These are phyloP conservation scores for Nyctibius bracteatus DNA, from an alignment of 2,113 vertebrate species.

Conservation along the genomic window DNA sequence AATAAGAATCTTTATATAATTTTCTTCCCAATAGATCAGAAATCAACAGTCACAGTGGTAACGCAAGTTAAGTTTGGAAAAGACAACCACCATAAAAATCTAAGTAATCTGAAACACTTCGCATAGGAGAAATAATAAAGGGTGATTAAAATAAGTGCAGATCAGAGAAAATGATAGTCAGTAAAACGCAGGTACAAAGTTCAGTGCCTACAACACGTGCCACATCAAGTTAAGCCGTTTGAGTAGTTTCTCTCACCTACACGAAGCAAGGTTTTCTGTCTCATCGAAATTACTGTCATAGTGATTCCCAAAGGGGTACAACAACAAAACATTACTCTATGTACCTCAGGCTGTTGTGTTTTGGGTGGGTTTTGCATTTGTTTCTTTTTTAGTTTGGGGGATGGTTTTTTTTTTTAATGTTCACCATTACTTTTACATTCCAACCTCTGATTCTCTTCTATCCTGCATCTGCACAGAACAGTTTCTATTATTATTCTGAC, in stretches of 20 bases:
- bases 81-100: background rate
- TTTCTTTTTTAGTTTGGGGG: background rate
- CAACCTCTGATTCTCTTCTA: background rate
- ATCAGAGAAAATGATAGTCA: background rate
- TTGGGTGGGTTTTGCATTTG: background rate
- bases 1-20: background rate
- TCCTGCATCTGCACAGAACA: background rate
- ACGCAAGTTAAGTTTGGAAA: background rate
- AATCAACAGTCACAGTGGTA: background rate
- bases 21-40: constrained; percentile 8
- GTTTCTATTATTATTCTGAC: background rate
- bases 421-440: background rate
- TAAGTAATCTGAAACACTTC: background rate
- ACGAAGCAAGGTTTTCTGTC: background rate
- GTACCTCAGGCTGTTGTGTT: background rate
- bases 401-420: background rate
- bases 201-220: background rate
- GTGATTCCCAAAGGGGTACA: background rate
- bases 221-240: background rate
- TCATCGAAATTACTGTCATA: background rate
- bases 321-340: background rate
- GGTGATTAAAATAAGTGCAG: background rate
- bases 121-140: background rate
- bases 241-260: background rate
- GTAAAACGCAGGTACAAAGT: background rate